Evolutionary conservation across 2,888 invertebrate species (phyloP).

Genomic region (Clivina fossor): DNA sequence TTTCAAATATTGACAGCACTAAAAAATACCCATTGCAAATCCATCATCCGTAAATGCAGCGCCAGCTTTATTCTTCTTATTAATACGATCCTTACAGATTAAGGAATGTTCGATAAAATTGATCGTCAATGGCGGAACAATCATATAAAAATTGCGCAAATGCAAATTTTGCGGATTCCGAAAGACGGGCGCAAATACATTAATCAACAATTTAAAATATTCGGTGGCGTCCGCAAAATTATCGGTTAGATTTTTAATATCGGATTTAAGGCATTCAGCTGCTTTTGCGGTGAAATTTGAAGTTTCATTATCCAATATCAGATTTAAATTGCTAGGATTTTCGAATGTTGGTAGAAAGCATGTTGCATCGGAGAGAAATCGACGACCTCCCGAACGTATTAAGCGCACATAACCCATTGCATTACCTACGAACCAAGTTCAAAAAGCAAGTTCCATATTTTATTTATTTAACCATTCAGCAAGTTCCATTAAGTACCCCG

Average conservation of each 20-base stretch:
- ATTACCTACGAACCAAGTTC: no score
- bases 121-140: conserved; percentile 89
- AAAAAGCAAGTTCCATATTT: no score
- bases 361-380: conserved; percentile 88
- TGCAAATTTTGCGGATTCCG: conserved; percentile 84
- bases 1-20: no score
- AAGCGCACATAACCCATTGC: conserved; percentile 95
- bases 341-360: conserved; percentile 85
- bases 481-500: no score
- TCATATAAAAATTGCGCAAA: conserved; percentile 87
- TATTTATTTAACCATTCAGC: no score
- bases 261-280: conserved; percentile 73
- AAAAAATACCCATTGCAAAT: conserved; percentile 89
- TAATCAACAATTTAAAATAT: conserved; percentile 85
- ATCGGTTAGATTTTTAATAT: conserved; percentile 74
- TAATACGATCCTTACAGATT: conserved; percentile 87
- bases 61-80: conserved; percentile 83
- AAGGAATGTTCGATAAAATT: conserved; percentile 95
- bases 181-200: conserved; percentile 89
- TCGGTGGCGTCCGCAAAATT: conserved; percentile 89
- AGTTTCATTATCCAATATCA: conserved; percentile 64
- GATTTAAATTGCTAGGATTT: conserved; percentile 59
- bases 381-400: conserved; percentile 89
- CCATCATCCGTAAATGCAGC: conserved; percentile 97
- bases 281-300: conserved; percentile 64